Conservation (phyloP, 2,113 vertebrate species). For the Labeo catla region DNA sequence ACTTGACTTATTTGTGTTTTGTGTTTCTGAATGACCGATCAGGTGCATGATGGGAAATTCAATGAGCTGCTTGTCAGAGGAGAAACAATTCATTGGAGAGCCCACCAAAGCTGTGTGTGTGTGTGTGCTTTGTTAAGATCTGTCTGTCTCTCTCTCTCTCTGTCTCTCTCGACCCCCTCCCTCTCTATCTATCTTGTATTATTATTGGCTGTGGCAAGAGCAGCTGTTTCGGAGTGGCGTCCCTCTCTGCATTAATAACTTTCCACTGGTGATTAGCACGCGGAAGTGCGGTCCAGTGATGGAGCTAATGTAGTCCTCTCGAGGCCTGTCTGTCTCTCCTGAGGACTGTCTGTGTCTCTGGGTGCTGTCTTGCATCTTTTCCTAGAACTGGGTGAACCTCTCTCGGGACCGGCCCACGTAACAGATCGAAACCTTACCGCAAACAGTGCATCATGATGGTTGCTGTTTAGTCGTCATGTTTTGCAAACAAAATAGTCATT, state of each 20-base stretch:
- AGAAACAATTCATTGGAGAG: conserved; percentile 89
- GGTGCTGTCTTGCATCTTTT: conserved; percentile 46
- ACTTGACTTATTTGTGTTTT: conserved; percentile 99
- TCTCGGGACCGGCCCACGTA: not conserved
- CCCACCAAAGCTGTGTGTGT: conserved; percentile 71
- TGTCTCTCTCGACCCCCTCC: conserved; percentile 35
- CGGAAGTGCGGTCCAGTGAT: conserved; percentile 74
- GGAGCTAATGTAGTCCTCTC: conserved; percentile 72
- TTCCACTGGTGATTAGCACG: conserved; percentile 76
- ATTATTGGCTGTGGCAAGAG: conserved; percentile 82
- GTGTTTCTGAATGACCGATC: conserved; percentile 99
- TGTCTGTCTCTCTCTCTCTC: conserved; percentile 21
- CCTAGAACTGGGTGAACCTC: not conserved
- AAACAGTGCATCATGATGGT: not conserved
- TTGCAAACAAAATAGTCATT: not conserved
- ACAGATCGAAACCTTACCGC: not conserved
- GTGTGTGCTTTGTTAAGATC: conserved; percentile 64
- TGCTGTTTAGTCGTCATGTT: not conserved
- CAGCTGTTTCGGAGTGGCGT: conserved; percentile 79
- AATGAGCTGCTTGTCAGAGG: conserved; percentile 99
- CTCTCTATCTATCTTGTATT: conserved; percentile 61
- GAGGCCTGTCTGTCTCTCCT: conserved; percentile 50
- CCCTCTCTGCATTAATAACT: conserved; percentile 76
- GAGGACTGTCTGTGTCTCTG: conserved; percentile 30
- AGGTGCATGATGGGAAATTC: conserved; percentile 99